Evolutionary conservation across 2,888 invertebrate genomes (phyloP).

Genomic region (Zootermopsis nevadensis): DNA sequence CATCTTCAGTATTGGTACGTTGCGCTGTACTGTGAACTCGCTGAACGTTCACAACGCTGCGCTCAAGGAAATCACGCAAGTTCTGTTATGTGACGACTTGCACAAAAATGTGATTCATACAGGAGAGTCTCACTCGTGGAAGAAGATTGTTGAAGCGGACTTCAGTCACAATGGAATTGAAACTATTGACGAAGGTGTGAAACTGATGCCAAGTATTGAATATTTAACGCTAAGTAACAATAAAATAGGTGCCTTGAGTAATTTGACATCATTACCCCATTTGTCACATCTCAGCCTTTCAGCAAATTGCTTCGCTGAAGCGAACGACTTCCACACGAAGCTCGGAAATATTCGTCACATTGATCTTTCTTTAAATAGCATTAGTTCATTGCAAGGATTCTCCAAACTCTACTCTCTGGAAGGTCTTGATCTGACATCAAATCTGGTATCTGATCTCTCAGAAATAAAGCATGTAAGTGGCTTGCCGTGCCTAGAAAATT

Average conservation of each 20-base stretch:
- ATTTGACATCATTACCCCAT: slow-evolving; percentile 82
- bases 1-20: slow-evolving; percentile 72
- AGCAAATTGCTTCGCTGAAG: slow-evolving; percentile 78
- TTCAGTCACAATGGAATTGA: slow-evolving; percentile 83
- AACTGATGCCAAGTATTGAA: slow-evolving; percentile 78
- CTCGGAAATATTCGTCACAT: slow-evolving; percentile 90
- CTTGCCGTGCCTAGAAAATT: slow-evolving; percentile 86
- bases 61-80: slow-evolving; percentile 77
- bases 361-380: slow-evolving; percentile 86
- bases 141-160: slow-evolving; percentile 75
- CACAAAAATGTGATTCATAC: slow-evolving; percentile 72
- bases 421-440: slow-evolving; percentile 87
- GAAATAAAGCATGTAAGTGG: slow-evolving; percentile 84
- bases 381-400: slow-evolving; percentile 78
- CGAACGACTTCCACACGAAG: slow-evolving; percentile 84
- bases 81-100: slow-evolving; percentile 86
- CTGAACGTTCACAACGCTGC: slow-evolving; percentile 76
- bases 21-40: slow-evolving; percentile 72
- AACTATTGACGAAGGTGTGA: slow-evolving; percentile 83
- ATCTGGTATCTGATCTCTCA: slow-evolving; percentile 81
- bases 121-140: slow-evolving; percentile 73
- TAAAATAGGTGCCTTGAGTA: slow-evolving; percentile 77
- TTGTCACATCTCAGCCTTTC: slow-evolving; percentile 82
- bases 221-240: slow-evolving; percentile 82
- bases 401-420: slow-evolving; percentile 88